Percentiles rank a stretch among this genome's conserved stretches.
These are phyloP conservation scores for Neopelma chrysocephalum DNA, from an alignment of 2,797 vertebrate genomes.

Conservation along the genomic window DNA sequence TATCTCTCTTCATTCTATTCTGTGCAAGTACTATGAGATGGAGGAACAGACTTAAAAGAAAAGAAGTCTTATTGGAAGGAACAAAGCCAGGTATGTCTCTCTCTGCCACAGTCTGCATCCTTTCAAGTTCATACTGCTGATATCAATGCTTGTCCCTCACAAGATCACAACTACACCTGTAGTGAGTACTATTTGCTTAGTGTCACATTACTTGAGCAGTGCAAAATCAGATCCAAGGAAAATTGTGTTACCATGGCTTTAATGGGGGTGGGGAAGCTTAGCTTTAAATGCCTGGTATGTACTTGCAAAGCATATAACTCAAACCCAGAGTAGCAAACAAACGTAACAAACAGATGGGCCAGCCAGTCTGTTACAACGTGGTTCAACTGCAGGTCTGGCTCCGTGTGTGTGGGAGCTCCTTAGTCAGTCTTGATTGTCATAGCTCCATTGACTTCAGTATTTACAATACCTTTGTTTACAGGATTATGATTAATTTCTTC, in stretches of 20 bases:
- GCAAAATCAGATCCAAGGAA: background rate
- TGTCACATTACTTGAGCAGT: background rate
- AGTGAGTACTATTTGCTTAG: background rate
- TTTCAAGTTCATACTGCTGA: background rate
- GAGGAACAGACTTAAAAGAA: background rate
- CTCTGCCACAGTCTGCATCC: background rate
- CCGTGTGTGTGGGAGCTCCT: background rate
- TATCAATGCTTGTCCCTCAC: background rate
- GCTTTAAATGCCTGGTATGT: background rate
- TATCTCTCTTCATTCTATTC: background rate
- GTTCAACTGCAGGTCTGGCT: conserved; percentile 18
- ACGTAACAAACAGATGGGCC: conserved; percentile 19
- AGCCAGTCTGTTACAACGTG: conserved; percentile 18
- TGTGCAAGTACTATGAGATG: background rate
- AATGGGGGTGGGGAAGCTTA: background rate
- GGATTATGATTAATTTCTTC: background rate
- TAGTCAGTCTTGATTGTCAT: conserved; percentile 4
- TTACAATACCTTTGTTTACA: background rate
- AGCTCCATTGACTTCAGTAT: background rate
- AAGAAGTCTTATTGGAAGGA: background rate
- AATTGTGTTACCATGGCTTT: background rate
- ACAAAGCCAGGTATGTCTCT: background rate
- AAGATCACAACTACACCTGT: background rate
- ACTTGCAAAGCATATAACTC: background rate
- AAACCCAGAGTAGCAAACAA: conserved; percentile 7